Conservation (phyloP, 2,113 vertebrate species). For the Grantiella picta region DNA sequence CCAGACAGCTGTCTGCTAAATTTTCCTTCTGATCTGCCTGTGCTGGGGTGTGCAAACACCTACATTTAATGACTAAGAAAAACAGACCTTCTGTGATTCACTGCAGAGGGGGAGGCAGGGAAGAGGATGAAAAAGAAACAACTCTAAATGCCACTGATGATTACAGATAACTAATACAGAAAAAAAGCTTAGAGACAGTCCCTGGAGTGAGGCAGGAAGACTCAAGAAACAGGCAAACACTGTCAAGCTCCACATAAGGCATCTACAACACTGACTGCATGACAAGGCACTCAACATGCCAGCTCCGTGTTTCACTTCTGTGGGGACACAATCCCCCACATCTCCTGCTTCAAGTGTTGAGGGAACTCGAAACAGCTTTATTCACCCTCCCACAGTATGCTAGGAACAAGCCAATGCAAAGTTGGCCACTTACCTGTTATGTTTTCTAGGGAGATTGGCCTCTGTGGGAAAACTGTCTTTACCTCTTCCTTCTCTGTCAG, state of each 20-base stretch:
- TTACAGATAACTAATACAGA: not conserved
- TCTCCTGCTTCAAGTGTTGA: not conserved
- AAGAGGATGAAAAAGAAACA: not conserved
- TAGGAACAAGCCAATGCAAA: not conserved
- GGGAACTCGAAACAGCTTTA: not conserved
- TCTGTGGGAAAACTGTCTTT: not conserved
- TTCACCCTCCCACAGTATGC: not conserved
- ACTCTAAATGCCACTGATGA: conserved; percentile 29
- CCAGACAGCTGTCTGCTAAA: conserved; percentile 35
- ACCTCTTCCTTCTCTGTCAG: not conserved
- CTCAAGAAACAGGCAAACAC: not conserved
- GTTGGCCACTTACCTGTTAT: not conserved
- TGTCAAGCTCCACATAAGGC: not conserved
- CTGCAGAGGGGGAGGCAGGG: not conserved
- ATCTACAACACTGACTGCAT: not conserved
- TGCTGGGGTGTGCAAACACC: conserved; percentile 6
- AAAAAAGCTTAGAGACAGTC: not conserved
- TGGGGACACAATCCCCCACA: not conserved
- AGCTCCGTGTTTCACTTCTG: not conserved
- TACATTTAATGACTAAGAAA: conserved; percentile 50
- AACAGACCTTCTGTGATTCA: conserved; percentile 22
- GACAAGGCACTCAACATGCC: not conserved
- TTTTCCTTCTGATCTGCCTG: not conserved
- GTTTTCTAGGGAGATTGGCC: not conserved
- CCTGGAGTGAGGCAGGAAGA: not conserved